Conservation (phyloP, 2,888 invertebrate genomes). For the Linhomoeus sp. region DNA sequence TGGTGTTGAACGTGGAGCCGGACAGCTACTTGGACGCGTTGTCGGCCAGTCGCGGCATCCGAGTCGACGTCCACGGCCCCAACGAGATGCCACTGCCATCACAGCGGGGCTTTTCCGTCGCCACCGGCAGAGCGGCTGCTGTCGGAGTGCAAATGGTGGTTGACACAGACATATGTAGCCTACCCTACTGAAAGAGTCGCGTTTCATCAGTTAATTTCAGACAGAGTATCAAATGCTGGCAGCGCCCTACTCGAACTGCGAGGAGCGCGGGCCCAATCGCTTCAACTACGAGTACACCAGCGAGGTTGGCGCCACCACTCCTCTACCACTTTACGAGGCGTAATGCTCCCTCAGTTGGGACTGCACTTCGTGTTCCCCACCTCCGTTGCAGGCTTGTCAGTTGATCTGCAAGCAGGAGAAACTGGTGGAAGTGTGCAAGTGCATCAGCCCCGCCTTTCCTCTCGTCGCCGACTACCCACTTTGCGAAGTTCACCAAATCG, state of each 20-base stretch:
- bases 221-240: too few relatives aligned
- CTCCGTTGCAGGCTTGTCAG: constrained; percentile 1
- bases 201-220: too few relatives aligned
- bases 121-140: neutral
- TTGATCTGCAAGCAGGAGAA: constrained; percentile 1
- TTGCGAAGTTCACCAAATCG: neutral
- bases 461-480: neutral
- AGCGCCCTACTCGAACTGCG: too few relatives aligned
- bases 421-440: neutral
- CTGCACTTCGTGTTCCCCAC: too few relatives aligned
- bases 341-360: too few relatives aligned
- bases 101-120: neutral
- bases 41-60: neutral
- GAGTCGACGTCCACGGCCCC: neutral
- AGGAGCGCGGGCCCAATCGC: too few relatives aligned
- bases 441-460: constrained; percentile 1
- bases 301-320: neutral
- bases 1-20: constrained; percentile 1
- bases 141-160: neutral
- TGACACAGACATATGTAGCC: too few relatives aligned
- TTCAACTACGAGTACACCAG: neutral
- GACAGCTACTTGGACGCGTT: neutral
- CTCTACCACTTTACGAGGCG: too few relatives aligned
- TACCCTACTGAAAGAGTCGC: too few relatives aligned
- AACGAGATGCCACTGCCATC: constrained; percentile 1